Evolutionary conservation across 2,797 vertebrate species (phyloP).

Genomic region (Agapornis canus): DNA sequence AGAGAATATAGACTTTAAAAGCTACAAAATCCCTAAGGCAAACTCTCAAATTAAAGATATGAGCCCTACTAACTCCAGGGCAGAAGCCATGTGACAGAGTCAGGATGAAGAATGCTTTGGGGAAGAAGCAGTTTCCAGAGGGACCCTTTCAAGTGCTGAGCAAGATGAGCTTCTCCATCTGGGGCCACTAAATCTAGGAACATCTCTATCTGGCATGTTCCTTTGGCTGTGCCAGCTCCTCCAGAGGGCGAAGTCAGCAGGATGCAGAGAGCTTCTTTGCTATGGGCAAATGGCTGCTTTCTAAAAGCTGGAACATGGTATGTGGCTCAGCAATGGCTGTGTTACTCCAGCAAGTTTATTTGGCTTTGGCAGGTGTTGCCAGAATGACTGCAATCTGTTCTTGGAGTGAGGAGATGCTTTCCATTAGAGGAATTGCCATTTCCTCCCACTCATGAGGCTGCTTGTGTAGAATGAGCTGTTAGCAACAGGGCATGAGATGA

Average conservation of each 20-base stretch:
- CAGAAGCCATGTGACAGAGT: not conserved
- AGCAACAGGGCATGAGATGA: not conserved
- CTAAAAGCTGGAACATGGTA: not conserved
- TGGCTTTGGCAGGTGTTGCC: not conserved
- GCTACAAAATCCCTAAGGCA: not conserved
- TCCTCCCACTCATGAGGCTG: conserved; percentile 31
- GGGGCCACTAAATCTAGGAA: not conserved
- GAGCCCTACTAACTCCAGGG: not conserved
- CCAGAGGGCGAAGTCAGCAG: not conserved
- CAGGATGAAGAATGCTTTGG: not conserved
- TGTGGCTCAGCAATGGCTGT: not conserved
- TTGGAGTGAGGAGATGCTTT: conserved; percentile 5
- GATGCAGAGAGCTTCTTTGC: not conserved
- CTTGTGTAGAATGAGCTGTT: conserved; percentile 13
- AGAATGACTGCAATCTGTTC: conserved; percentile 31
- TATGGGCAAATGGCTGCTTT: not conserved
- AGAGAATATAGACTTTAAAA: not conserved
- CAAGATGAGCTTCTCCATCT: not conserved
- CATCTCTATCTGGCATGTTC: fast-evolving
- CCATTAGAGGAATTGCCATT: conserved; percentile 39
- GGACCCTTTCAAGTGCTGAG: not conserved
- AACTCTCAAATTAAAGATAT: not conserved
- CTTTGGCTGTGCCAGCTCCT: not conserved
- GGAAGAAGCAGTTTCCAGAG: not conserved
- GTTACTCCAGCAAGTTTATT: not conserved